Conservation (phyloP, 2,888 invertebrate species). For the Apamea anceps region DNA sequence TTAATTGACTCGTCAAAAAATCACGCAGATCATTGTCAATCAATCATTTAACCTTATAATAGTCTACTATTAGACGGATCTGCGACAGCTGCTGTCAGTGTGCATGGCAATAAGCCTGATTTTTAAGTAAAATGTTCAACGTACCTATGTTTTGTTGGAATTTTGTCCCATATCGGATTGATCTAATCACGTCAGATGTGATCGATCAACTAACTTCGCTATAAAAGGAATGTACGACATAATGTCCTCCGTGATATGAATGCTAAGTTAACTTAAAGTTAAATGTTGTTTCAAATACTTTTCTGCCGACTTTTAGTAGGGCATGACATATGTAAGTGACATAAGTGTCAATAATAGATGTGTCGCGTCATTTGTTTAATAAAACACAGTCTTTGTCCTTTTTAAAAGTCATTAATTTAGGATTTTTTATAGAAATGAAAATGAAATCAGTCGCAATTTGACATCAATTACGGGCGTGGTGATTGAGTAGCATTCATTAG, state of each 20-base stretch:
- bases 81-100: neutral
- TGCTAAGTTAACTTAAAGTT: constrained; percentile 33
- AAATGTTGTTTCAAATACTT: constrained; percentile 49
- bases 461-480: constrained; percentile 34
- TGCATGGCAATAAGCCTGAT: neutral
- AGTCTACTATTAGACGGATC: neutral
- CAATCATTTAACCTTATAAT: constrained; percentile 26
- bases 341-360: constrained; percentile 14
- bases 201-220: constrained; percentile 42
- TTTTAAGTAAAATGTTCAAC: neutral
- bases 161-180: neutral
- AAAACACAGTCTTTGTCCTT: constrained; percentile 40
- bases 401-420: constrained; percentile 7
- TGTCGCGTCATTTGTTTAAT: constrained; percentile 22
- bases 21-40: constrained; percentile 22
- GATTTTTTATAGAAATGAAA: constrained; percentile 18
- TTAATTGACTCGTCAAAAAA: constrained; percentile 23
- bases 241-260: constrained; percentile 47
- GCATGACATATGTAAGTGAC: constrained; percentile 25
- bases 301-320: constrained; percentile 33
- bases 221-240: constrained; percentile 57
- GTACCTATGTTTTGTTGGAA: too few relatives aligned
- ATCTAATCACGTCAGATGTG: constrained; percentile 31
- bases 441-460: constrained; percentile 1
- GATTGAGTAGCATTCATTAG: constrained; percentile 29